Evolutionary conservation across 2,888 invertebrate species (phyloP).

Genomic region (Coremacera marginata): DNA sequence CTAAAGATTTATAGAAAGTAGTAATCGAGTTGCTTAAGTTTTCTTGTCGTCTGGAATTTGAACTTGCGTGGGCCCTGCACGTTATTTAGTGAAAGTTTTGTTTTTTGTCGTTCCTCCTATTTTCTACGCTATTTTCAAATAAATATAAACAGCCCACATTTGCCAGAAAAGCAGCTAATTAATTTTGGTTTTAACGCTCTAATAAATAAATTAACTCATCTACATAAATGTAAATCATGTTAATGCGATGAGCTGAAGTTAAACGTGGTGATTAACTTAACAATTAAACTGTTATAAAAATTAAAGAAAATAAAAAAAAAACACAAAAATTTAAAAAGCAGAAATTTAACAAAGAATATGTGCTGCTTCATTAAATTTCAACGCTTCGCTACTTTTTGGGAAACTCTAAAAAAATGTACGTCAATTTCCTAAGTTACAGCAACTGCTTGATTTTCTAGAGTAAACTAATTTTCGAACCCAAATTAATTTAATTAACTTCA

Average conservation of each 20-base stretch:
- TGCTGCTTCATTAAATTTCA: too few relatives aligned
- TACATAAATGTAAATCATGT: constrained; percentile 18
- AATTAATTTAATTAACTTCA: constrained; percentile 26
- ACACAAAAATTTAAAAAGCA: background rate
- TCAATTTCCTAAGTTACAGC: too few relatives aligned
- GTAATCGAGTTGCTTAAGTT: too few relatives aligned
- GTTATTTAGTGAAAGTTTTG: constrained; percentile 2
- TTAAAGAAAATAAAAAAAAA: background rate
- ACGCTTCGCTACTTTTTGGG: background rate
- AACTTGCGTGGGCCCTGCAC: background rate
- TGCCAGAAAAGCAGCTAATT: constrained; percentile 2
- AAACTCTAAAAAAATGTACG: background rate
- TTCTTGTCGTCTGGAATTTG: too few relatives aligned
- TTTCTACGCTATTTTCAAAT: background rate
- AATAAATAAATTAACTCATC: background rate
- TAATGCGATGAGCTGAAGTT: background rate
- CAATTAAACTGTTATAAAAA: background rate
- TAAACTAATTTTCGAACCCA: background rate
- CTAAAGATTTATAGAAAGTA: too few relatives aligned
- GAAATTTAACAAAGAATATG: background rate
- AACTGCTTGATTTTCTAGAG: background rate
- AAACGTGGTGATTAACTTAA: constrained; percentile 4
- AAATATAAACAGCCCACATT: constrained; percentile 12
- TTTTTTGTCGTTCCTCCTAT: background rate
- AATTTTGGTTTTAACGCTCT: constrained; percentile 3